These are phyloP conservation scores for Zaprionus kolodkinae DNA, from an alignment of 1,140 invertebrate genomes.

Conservation along the genomic window DNA sequence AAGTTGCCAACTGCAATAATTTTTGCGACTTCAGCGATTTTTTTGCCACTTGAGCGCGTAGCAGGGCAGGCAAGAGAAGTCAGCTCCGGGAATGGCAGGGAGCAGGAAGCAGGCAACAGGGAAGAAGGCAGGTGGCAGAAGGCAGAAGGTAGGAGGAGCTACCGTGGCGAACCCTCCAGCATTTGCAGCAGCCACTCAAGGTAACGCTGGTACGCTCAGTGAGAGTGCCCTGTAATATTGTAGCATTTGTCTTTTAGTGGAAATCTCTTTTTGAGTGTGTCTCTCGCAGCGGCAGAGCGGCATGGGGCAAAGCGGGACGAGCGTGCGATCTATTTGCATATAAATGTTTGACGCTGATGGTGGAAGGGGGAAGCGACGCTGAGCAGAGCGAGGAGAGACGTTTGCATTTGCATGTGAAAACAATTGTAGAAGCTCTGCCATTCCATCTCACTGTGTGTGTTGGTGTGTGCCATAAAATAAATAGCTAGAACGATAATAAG, in stretches of 20 bases:
- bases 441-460: constrained; percentile 19
- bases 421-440: constrained; percentile 61
- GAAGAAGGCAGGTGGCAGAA: too few relatives aligned
- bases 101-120: neutral
- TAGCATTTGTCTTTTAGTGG: constrained; percentile 81
- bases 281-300: constrained; percentile 33
- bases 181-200: constrained; percentile 73
- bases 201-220: constrained; percentile 50
- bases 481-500: constrained; percentile 81
- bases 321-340: constrained; percentile 71
- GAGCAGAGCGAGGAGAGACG: neutral
- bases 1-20: constrained; percentile 81
- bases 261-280: constrained; percentile 81
- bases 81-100: neutral
- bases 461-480: constrained; percentile 69
- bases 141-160: neutral
- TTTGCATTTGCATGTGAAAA: constrained; percentile 76
- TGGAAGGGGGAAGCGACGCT: constrained; percentile 16
- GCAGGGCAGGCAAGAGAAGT: constrained; percentile 43
- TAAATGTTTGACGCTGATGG: constrained; percentile 58
- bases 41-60: constrained; percentile 79
- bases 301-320: constrained; percentile 12
- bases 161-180: constrained; percentile 48
- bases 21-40: constrained; percentile 81
- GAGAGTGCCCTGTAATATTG: constrained; percentile 67